These are phyloP conservation scores for Parapristionchus giblindavisi DNA, from an alignment of 2,888 invertebrate genomes.

Conservation along the genomic window DNA sequence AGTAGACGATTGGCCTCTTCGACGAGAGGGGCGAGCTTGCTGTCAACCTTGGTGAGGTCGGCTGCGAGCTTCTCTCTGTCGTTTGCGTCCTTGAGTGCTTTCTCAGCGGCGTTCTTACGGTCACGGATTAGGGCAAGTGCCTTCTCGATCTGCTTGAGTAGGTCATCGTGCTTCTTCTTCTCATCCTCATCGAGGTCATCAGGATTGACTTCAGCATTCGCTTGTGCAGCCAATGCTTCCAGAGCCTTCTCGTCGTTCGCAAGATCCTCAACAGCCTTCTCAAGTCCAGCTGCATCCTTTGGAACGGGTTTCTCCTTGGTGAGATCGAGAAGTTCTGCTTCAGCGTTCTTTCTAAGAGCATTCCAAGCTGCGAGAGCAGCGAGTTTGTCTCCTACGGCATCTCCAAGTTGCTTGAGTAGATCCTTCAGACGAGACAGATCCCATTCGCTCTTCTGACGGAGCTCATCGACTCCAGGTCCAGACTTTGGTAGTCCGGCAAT, in stretches of 20 bases:
- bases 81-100: slow-evolving; percentile 19
- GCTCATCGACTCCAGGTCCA: slow-evolving; percentile 41
- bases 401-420: slow-evolving; percentile 47
- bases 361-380: slow-evolving; percentile 55
- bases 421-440: slow-evolving; percentile 53
- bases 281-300: slow-evolving; percentile 32
- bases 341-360: slow-evolving; percentile 51
- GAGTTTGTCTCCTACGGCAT: slow-evolving; percentile 52
- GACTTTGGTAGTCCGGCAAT: slow-evolving; percentile 39
- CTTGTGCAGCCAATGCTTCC: neutral
- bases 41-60: slow-evolving; percentile 21
- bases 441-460: slow-evolving; percentile 45
- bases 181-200: slow-evolving; percentile 28
- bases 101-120: slow-evolving; percentile 29
- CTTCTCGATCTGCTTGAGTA: slow-evolving; percentile 32
- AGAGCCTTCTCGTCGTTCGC: slow-evolving; percentile 32
- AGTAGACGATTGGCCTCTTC: slow-evolving; percentile 47
- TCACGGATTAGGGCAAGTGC: slow-evolving; percentile 18
- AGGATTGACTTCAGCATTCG: slow-evolving; percentile 39
- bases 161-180: slow-evolving; percentile 25
- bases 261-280: slow-evolving; percentile 27
- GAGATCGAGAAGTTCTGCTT: slow-evolving; percentile 44
- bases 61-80: neutral
- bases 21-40: slow-evolving; percentile 48
- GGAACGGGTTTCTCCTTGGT: slow-evolving; percentile 30